Evolutionary conservation across 2,888 invertebrate genomes (phyloP), one percentile per base, ranked within the genome.

Genomic region (Lottia gigantea): DNA sequence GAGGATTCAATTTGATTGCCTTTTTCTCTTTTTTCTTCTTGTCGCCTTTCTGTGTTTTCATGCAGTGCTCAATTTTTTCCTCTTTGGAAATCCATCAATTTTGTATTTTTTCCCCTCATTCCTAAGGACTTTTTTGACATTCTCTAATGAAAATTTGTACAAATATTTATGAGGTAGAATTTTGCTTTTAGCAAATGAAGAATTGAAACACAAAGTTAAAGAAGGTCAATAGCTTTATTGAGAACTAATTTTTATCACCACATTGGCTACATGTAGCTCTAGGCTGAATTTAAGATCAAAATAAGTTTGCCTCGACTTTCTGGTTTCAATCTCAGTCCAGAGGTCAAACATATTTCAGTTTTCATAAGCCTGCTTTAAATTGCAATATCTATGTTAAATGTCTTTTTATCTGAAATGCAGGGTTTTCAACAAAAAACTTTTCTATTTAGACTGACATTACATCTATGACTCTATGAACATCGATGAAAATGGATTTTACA

Each of bases 1-100:
- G 67, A 68, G 67, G 67, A 62, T 68, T 68, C 15, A 68, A 68
- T 68, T 62, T 68, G 67, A 68, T 68, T 68, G 67, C 62, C 25
- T n/a, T n/a, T n/a, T 26, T 46, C 62, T 68, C 62, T 46, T 62
- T 62, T 47, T 62, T 23, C 62, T n/a, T 26, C 62, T 62, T 45
- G 45, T 46, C 62, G 40, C 62, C 46, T 68, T 26, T 62, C 19
- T 55, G 55, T 55, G 55, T 55, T 55, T 55, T 55, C 55, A 64
- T n/a, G 45, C 64, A 64, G 26, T 25, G n/a, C 31, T 67, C 25
- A 61, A 31, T 64, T 64, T 45, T 19, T 64, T 25, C n/a, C 19
- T 61, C 23, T 12, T 25, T 71, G 47, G 47, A 55, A 47, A 7
- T 31, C 19, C 67, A 47, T 19, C n/a, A 25, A 26, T 45, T 40